These are phyloP conservation scores for Scalopus aquaticus DNA, from an alignment of 2,113 vertebrate genomes.

Conservation along the genomic window DNA sequence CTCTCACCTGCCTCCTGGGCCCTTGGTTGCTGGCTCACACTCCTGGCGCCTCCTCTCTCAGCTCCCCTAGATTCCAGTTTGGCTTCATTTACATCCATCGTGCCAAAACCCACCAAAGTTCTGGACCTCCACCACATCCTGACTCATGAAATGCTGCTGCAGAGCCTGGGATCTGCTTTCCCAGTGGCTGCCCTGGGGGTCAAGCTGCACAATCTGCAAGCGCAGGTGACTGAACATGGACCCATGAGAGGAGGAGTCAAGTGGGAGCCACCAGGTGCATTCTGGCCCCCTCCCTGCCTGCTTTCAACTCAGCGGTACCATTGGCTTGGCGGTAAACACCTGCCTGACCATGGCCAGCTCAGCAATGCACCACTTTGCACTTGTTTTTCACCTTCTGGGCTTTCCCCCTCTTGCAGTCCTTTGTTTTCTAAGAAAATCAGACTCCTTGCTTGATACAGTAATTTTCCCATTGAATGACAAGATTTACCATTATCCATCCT, in stretches of 20 bases:
- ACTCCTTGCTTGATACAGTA: neutral
- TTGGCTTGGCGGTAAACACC: neutral
- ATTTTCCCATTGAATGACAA: neutral
- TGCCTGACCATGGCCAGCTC: neutral
- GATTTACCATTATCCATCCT: neutral
- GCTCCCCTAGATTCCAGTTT: neutral
- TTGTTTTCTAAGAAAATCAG: neutral
- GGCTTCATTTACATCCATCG: neutral
- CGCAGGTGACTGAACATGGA: neutral
- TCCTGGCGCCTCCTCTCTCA: too few species aligned
- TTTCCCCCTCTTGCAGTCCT: neutral
- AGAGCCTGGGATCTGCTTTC: neutral
- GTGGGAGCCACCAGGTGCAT: neutral
- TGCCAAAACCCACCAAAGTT: neutral
- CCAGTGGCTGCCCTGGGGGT: neutral
- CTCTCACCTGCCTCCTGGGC: neutral
- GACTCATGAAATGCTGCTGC: neutral
- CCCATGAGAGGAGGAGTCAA: neutral
- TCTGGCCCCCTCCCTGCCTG: neutral
- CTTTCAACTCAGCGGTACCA: neutral
- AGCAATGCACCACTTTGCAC: neutral
- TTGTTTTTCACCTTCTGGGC: neutral
- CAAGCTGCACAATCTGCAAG: neutral
- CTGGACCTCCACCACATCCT: neutral
- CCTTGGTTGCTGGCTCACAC: neutral